Evolutionary conservation across 2,888 invertebrate species (phyloP).

Genomic region (Leptarthrus brevirostris): DNA sequence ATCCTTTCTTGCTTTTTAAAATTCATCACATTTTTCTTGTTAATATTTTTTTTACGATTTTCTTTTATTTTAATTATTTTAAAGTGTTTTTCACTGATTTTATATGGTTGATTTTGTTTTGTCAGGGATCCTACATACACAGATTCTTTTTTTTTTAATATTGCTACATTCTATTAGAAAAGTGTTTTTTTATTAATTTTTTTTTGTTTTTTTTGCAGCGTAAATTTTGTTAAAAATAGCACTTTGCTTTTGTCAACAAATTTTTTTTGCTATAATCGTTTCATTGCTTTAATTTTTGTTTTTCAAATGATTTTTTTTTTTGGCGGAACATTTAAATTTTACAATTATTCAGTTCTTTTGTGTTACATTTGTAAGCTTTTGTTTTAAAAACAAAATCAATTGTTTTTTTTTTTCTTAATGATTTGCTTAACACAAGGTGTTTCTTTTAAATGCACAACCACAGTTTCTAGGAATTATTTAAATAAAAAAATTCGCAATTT

Average conservation of each 20-base stretch:
- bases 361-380: neutral
- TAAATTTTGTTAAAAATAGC: constrained; percentile 13
- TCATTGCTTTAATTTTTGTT: neutral
- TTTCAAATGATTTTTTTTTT: neutral
- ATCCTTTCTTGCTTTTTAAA: constrained; percentile 13
- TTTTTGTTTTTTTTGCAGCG: constrained; percentile 8
- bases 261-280: neutral
- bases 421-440: neutral
- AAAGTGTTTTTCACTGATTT: constrained; percentile 2
- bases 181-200: neutral
- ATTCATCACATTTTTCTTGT: constrained; percentile 42
- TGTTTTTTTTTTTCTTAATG: no score
- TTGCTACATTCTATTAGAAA: neutral
- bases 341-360: constrained; percentile 9
- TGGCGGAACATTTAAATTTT: constrained; percentile 3
- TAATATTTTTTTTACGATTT: constrained; percentile 7
- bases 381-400: no score
- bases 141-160: no score
- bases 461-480: constrained; percentile 26
- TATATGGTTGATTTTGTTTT: neutral
- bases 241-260: neutral
- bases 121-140: neutral
- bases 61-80: constrained; percentile 4
- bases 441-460: constrained; percentile 30
- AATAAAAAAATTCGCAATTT: constrained; percentile 11